Evolutionary conservation across 2,797 vertebrate genomes (phyloP).

Genomic region (Holocentrus rufus): DNA sequence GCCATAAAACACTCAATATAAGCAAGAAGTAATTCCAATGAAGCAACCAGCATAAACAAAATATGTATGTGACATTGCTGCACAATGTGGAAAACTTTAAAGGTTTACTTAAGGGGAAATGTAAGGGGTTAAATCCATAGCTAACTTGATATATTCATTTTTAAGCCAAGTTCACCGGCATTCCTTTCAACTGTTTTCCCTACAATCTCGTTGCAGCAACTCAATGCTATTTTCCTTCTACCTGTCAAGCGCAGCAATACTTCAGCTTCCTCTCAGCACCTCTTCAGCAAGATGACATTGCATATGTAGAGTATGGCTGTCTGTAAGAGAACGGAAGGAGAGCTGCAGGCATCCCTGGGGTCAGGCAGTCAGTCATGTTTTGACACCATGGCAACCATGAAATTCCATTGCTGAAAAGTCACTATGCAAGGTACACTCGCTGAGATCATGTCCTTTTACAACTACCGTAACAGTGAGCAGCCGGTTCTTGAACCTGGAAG

Average conservation of each 20-base stretch:
- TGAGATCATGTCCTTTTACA: slow-evolving; percentile 44
- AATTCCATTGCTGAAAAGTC: slow-evolving; percentile 59
- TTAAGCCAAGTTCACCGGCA: neutral
- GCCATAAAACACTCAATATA: no score
- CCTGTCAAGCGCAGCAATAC: slow-evolving; percentile 8
- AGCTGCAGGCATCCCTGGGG: slow-evolving; percentile 9
- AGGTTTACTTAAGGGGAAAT: no score
- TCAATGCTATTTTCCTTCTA: slow-evolving; percentile 2
- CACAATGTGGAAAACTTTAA: no score
- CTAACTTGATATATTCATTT: neutral
- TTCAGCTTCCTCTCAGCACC: slow-evolving; percentile 20
- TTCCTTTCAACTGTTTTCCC: neutral
- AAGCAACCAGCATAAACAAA: no score
- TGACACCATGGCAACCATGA: slow-evolving; percentile 59
- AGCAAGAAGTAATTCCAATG: no score
- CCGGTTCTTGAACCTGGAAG: neutral
- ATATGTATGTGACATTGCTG: no score
- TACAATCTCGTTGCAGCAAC: neutral
- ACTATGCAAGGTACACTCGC: slow-evolving; percentile 7
- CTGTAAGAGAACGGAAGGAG: slow-evolving; percentile 4
- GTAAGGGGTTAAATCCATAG: no score
- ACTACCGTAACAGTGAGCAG: neutral
- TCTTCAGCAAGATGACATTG: slow-evolving; percentile 16
- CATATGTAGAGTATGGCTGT: slow-evolving; percentile 5
- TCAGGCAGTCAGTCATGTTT: slow-evolving; percentile 42